Base-by-base conservation (phyloP, 2,113 vertebrate species). In the Ivindomyrus marchei region DNA sequence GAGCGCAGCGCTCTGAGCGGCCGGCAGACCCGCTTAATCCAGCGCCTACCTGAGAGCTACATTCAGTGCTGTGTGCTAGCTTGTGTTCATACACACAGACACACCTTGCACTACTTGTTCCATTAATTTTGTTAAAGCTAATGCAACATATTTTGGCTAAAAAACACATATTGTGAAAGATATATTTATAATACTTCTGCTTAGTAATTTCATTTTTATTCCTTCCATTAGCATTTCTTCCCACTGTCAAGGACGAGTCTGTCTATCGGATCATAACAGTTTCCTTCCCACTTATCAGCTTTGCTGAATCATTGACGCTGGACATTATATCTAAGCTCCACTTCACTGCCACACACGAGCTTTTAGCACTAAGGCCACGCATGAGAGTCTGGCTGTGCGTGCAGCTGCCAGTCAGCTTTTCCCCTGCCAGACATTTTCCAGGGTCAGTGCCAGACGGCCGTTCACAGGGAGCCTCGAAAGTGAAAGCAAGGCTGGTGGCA, bases 61-160 rank as follows among this genome's bases (percentile, higher is more conserved):
- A 74, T 88, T 74, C 90, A 90, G 87, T 36, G 11, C n/a, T 90
- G 87, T 88, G 88, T 0, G 89, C 87, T 89, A 89, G 93, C 93
- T 94, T 92, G 90, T 90, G 9, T n/a, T 85, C 47, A 85, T 31
- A 89, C 46, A 45, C 88, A 49, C 39, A 50, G 36, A 89, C 90
- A 89, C 83, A 87, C 83, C 24, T n/a, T 47, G 83, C 83, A 85
- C 15, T 46, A 42, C 3, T 83, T 45, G 19, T 8, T 45, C 77
- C n/a, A 45, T 45, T 83, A 17, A 21, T 17, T 39, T 45, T 45
- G 15, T 83, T 45, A 24, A 83, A 45, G 6, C 42, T 42, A 83
- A 39, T 19, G 77, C 21, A 42, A 39, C 6, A 83, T 83, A 6
- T 45, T 42, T 45, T 45, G 15, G 4, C 36, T 24, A 83, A 83